Evolutionary conservation across 2,888 invertebrate genomes (phyloP), one percentile per base, ranked within the genome.

Genomic region (Oscheius sp.): DNA sequence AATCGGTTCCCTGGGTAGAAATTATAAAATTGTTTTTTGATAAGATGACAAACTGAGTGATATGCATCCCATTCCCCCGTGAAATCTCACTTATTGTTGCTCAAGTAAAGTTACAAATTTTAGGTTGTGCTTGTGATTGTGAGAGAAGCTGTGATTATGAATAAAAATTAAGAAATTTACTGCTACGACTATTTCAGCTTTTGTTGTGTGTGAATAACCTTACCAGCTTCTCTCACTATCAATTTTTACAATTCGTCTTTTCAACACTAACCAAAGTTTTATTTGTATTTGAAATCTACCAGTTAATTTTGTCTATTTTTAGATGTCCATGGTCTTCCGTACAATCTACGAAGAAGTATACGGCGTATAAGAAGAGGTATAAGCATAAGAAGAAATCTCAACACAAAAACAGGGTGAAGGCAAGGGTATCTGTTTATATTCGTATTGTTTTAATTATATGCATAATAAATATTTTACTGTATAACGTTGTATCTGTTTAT

Each of bases 141-240:
- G 63, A 46, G 71, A 71, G 71, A 71, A 71, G 71, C 71, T 71
- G 71, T 71, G 71, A 71, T 61, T 43, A 13, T 23, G 43, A 61
- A 61, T 61, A 61, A 61, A 61, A 41, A 61, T 61, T 43, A 3
- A 41, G 43, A 43, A 18, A n/a, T 21, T 35, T 29, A 29, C 16
- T n/a, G n/a, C n/a, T n/a, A n/a, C n/a, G 13, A n/a, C 27, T 27
- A 6, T 29, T 61, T 61, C 21, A 49, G 25, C 25, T 25, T 49
- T 35, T 9, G n/a, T n/a, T n/a, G 35, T 35, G 35, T 35, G 35
- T 35, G 3, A 6, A 35, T 35, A 13, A 49, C 27, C 41, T 9
- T 18, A 13, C 16, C 52, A 49, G 71, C 71, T 71, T 71, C 61
- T 71, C 71, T 56, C 66, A 49, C 71, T 71, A 45, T 61, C 63